Evolutionary conservation across 2,113 vertebrate genomes (phyloP).

Genomic region (Brachypteracias leptosomus): DNA sequence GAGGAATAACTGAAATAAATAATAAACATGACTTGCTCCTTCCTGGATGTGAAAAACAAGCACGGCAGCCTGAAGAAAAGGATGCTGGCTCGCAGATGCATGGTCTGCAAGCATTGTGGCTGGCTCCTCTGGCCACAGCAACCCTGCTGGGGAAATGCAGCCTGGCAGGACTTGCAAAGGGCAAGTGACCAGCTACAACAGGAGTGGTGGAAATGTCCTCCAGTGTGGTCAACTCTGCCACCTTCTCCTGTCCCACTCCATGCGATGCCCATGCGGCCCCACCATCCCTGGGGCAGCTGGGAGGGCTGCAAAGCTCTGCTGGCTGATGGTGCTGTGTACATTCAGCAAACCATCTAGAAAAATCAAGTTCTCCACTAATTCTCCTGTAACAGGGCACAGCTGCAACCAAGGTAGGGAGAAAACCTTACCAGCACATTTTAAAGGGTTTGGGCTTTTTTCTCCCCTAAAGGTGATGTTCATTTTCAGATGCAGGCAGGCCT

Average conservation of each 20-base stretch:
- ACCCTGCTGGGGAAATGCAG: background rate
- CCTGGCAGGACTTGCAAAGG: background rate
- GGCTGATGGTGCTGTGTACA: background rate
- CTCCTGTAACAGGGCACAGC: background rate
- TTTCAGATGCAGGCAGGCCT: background rate
- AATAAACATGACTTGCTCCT: background rate
- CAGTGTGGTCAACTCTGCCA: background rate
- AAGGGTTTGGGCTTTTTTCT: background rate
- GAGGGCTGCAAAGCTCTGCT: background rate
- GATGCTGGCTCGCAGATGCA: fast-evolving
- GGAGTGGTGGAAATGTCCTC: background rate
- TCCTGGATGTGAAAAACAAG: background rate
- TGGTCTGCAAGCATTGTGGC: background rate
- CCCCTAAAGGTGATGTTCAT: background rate
- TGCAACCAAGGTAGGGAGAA: background rate
- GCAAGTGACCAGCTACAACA: background rate
- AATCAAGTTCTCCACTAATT: background rate
- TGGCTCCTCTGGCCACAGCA: background rate
- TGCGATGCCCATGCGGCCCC: fast-evolving
- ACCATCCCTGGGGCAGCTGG: background rate
- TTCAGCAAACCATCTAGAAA: background rate
- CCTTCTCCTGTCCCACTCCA: background rate
- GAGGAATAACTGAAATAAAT: conserved; percentile 7
- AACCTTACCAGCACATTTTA: background rate
- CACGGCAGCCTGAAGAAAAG: background rate